phyloP scores from a whole-genome alignment of 1,140 invertebrate species.

The Teleogryllus occipitalis region DNA sequence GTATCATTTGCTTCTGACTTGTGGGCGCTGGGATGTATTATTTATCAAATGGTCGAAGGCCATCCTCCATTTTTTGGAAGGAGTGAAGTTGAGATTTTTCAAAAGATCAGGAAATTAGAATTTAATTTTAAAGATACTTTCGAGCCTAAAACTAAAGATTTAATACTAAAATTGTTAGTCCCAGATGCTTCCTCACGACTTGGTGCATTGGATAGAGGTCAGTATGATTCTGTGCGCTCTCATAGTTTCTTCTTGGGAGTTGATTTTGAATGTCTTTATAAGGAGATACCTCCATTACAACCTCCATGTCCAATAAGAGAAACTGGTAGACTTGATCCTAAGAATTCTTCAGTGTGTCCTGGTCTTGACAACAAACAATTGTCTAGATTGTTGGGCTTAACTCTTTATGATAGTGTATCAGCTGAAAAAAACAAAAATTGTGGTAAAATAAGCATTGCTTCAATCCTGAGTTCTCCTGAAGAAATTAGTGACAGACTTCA shows the following conservation, averaged over 20 bases:
- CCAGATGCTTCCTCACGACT: not conserved
- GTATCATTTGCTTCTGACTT: conserved; percentile 61
- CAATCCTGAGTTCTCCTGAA: not conserved
- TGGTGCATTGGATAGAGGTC: not conserved
- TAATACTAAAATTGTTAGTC: not conserved
- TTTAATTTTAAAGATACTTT: not conserved
- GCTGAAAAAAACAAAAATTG: not conserved
- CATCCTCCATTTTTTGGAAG: not conserved
- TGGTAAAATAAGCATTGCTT: not conserved
- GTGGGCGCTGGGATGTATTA: conserved; percentile 54
- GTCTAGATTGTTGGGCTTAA: not conserved
- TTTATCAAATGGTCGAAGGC: conserved; percentile 43
- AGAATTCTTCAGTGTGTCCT: not conserved
- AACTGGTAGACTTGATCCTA: not conserved
- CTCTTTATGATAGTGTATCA: not conserved
- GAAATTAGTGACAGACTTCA: not conserved
- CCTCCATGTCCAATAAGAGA: not conserved
- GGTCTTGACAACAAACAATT: not conserved
- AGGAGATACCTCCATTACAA: not conserved
- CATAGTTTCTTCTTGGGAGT: not conserved
- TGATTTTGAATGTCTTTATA: not conserved
- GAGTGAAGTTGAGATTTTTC: not conserved
- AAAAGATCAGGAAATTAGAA: conserved; percentile 7
- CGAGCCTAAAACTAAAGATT: not conserved
- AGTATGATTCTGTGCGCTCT: not conserved